These are phyloP conservation scores for Leptura quadrifasciata DNA, from an alignment of 2,888 invertebrate species.

Conservation along the genomic window DNA sequence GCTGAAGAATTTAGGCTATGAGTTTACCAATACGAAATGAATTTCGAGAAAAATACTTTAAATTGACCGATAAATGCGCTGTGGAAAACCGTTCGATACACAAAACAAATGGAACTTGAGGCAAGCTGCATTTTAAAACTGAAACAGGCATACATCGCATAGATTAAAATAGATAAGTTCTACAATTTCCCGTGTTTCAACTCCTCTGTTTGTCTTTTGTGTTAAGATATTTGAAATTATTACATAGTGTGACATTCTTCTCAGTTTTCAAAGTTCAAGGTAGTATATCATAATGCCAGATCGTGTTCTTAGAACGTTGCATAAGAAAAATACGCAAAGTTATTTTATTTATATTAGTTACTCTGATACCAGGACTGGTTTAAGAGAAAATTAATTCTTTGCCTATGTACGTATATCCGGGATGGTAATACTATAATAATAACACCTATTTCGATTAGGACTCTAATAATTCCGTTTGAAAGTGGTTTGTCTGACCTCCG, in stretches of 20 bases:
- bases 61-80: no score
- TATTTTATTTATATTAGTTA: neutral
- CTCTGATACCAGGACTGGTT: neutral
- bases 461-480: no score
- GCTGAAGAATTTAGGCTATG: slow-evolving; percentile 23
- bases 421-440: no score
- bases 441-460: no score
- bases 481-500: no score
- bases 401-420: neutral
- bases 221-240: neutral
- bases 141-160: no score
- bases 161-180: neutral
- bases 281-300: neutral
- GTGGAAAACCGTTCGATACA: no score
- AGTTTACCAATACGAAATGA: slow-evolving; percentile 9
- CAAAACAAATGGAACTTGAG: no score
- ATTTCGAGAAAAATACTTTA: neutral
- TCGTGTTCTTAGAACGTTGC: slow-evolving; percentile 15
- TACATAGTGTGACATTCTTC: slow-evolving; percentile 5
- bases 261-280: slow-evolving; percentile 33
- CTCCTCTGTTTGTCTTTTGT: neutral
- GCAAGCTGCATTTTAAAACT: no score
- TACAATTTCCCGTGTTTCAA: neutral
- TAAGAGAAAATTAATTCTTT: neutral
- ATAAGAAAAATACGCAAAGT: neutral